These are phyloP conservation scores for Laothoe populi DNA, from an alignment of 2,888 invertebrate genomes.

Conservation along the genomic window DNA sequence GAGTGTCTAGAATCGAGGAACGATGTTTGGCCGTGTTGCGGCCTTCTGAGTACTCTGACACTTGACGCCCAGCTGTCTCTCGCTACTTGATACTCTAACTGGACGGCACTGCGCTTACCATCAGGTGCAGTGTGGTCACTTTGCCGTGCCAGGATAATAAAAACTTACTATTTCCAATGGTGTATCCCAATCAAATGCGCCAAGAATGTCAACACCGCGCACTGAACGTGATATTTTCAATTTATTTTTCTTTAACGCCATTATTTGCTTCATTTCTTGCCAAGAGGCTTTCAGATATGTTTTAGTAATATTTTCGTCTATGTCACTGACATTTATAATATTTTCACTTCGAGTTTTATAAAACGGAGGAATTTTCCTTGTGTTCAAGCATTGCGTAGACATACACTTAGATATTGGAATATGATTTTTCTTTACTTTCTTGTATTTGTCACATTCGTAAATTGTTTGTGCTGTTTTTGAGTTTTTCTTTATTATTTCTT, in stretches of 20 bases:
- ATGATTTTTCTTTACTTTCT: conserved; percentile 45
- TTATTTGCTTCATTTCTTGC: conserved; percentile 59
- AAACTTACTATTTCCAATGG: conserved; percentile 68
- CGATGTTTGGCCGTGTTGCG: too few species aligned
- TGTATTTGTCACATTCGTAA: conserved; percentile 48
- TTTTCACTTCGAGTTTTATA: conserved; percentile 33
- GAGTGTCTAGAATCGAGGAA: too few species aligned
- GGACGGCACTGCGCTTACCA: too few species aligned
- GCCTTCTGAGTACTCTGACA: too few species aligned
- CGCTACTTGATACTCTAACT: too few species aligned
- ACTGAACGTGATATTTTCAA: conserved; percentile 56
- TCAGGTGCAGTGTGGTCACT: too few species aligned
- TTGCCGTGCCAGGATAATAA: too few species aligned
- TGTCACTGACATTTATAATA: conserved; percentile 48
- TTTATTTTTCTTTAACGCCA: conserved; percentile 55
- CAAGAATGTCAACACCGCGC: conserved; percentile 55
- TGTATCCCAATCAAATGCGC: conserved; percentile 62
- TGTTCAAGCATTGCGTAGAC: conserved; percentile 52
- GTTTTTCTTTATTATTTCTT: conserved; percentile 57
- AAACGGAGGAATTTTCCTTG: conserved; percentile 26
- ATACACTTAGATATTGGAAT: conserved; percentile 48
- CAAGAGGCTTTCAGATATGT: conserved; percentile 51
- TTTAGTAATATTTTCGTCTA: conserved; percentile 50
- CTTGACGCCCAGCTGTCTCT: too few species aligned
- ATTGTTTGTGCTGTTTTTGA: conserved; percentile 39